phyloP scores from a whole-genome alignment of 2,888 invertebrate genomes.

The Amiota mariae region DNA sequence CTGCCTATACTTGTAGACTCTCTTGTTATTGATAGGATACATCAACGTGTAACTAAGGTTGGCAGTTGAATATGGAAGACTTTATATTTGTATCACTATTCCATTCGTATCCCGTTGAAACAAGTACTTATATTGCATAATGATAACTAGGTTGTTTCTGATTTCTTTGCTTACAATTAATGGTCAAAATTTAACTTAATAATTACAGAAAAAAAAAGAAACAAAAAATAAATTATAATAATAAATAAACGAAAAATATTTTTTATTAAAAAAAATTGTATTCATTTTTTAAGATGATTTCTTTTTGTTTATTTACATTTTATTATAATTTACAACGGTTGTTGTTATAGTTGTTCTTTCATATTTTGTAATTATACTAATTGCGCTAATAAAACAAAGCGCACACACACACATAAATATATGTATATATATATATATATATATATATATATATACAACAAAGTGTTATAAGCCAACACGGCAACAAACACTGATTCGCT shows the following conservation, averaged over 20 bases:
- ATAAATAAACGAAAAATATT: not conserved
- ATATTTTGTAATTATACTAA: constrained; percentile 24
- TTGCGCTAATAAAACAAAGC: constrained; percentile 22
- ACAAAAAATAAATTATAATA: too few relatives aligned
- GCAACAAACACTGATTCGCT: constrained; percentile 17
- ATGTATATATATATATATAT: not conserved
- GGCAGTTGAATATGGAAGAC: too few relatives aligned
- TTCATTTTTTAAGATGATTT: not conserved
- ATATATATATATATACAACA: not conserved
- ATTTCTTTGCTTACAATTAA: too few relatives aligned
- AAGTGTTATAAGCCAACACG: not conserved
- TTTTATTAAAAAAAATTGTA: not conserved
- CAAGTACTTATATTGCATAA: too few relatives aligned
- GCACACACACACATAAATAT: not conserved
- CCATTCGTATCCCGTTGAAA: too few relatives aligned
- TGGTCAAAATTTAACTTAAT: too few relatives aligned
- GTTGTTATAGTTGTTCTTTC: constrained; percentile 28
- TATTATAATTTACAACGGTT: not conserved
- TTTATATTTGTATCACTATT: too few relatives aligned
- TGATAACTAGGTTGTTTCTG: too few relatives aligned
- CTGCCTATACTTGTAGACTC: too few relatives aligned
- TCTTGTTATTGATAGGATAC: too few relatives aligned
- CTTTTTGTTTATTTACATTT: not conserved
- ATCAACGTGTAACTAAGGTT: too few relatives aligned
- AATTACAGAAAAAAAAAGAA: too few relatives aligned